Conservation (phyloP, 2,113 vertebrate genomes). For the Hydrolagus affinis region DNA sequence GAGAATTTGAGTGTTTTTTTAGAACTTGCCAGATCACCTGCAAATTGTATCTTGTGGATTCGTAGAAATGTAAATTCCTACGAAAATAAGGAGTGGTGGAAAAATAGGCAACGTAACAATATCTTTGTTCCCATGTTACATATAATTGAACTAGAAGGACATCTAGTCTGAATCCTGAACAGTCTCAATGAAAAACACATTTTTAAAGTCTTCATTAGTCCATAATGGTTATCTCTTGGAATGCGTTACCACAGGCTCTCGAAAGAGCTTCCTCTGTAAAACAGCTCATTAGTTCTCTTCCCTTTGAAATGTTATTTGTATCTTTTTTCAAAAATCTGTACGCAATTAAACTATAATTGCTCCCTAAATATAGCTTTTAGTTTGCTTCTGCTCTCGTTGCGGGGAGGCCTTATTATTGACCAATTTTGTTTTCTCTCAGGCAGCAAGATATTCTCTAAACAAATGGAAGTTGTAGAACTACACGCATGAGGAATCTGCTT, state of each 20-base stretch:
- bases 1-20: too few relatives aligned
- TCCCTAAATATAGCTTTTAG: background rate
- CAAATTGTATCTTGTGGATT: too few relatives aligned
- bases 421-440: background rate
- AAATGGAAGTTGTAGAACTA: background rate
- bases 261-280: slow-evolving; percentile 24
- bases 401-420: background rate
- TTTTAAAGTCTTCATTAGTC: slow-evolving; percentile 16
- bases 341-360: background rate
- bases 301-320: slow-evolving; percentile 27
- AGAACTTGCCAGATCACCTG: too few relatives aligned
- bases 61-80: too few relatives aligned
- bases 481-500: background rate
- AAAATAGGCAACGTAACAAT: too few relatives aligned
- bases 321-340: background rate
- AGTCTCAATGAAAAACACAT: slow-evolving; percentile 22
- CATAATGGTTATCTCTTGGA: slow-evolving; percentile 30
- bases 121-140: too few relatives aligned
- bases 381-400: background rate
- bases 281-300: slow-evolving; percentile 28
- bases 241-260: slow-evolving; percentile 13
- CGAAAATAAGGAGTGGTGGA: too few relatives aligned
- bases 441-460: background rate
- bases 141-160: too few relatives aligned
- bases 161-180: background rate